phyloP scores from a whole-genome alignment of 1,140 invertebrate species.

The Maconellicoccus hirsutus region DNA sequence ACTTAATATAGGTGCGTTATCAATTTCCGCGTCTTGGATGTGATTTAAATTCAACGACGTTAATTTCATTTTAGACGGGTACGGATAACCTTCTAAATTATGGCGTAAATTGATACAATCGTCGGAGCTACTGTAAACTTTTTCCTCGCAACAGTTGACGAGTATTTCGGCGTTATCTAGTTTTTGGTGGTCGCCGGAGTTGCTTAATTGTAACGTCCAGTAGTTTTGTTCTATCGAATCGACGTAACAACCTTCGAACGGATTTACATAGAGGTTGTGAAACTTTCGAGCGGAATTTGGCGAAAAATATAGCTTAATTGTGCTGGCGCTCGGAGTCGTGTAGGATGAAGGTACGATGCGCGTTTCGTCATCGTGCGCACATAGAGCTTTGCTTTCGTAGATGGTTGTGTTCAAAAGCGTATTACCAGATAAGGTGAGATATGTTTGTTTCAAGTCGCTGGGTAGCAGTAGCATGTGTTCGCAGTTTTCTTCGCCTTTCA shows the following conservation, averaged over 20 bases:
- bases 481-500: not conserved
- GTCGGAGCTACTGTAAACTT: not conserved
- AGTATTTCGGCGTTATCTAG: not conserved
- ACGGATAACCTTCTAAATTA: slow-evolving; percentile 19
- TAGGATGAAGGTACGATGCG: not conserved
- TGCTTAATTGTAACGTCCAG: not conserved
- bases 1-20: slow-evolving; percentile 7
- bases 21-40: not conserved
- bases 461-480: not conserved
- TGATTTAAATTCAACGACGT: not conserved
- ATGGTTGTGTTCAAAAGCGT: slow-evolving; percentile 13
- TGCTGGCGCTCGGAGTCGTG: not conserved
- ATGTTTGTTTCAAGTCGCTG: not conserved
- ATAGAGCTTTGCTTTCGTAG: slow-evolving; percentile 13
- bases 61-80: slow-evolving; percentile 10
- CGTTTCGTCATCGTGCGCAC: not conserved
- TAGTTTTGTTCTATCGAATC: slow-evolving; percentile 11
- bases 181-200: not conserved
- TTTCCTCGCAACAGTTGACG: slow-evolving; percentile 4
- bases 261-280: slow-evolving; percentile 5
- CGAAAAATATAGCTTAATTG: not conserved
- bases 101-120: not conserved
- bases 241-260: slow-evolving; percentile 2
- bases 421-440: not conserved
- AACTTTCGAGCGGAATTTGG: not conserved